Evolutionary conservation across 2,797 vertebrate genomes (phyloP).

Genomic region (Amniataba percoides): DNA sequence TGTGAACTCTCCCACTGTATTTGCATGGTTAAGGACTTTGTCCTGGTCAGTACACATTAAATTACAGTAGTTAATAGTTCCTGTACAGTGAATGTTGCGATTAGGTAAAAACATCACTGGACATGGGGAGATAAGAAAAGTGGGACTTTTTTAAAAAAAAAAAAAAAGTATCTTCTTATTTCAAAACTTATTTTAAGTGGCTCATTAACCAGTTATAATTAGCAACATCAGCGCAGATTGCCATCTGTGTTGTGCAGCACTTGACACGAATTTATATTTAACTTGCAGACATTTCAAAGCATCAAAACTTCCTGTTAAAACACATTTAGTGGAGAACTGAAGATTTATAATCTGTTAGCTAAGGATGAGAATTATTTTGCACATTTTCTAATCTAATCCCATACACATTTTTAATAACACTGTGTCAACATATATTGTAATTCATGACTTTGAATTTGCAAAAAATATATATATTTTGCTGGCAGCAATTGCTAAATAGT

Average conservation of each 20-base stretch:
- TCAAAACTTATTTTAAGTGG: neutral
- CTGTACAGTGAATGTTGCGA: neutral
- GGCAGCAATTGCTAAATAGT: neutral
- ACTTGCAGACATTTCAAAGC: neutral
- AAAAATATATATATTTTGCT: neutral
- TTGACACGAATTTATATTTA: neutral
- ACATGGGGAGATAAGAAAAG: neutral
- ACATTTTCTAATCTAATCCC: conserved; percentile 57
- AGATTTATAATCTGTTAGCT: conserved; percentile 28
- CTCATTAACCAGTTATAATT: conserved; percentile 7
- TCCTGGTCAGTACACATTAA: conserved; percentile 3
- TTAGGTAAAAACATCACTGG: neutral
- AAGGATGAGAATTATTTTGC: conserved; percentile 44
- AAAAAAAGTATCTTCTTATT: neutral
- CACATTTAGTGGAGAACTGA: neutral
- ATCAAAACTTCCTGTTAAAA: neutral
- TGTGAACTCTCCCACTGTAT: conserved; percentile 73
- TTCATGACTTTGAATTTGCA: conserved; percentile 11
- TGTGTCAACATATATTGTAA: conserved; percentile 6
- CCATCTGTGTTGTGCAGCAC: neutral
- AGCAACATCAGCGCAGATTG: neutral
- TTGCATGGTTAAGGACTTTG: conserved; percentile 1
- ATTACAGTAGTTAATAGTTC: neutral
- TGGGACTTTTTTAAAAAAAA: neutral
- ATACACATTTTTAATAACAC: conserved; percentile 27